phyloP scores from a whole-genome alignment of 2,888 invertebrate species.

The Cylindroiulus punctatus region DNA sequence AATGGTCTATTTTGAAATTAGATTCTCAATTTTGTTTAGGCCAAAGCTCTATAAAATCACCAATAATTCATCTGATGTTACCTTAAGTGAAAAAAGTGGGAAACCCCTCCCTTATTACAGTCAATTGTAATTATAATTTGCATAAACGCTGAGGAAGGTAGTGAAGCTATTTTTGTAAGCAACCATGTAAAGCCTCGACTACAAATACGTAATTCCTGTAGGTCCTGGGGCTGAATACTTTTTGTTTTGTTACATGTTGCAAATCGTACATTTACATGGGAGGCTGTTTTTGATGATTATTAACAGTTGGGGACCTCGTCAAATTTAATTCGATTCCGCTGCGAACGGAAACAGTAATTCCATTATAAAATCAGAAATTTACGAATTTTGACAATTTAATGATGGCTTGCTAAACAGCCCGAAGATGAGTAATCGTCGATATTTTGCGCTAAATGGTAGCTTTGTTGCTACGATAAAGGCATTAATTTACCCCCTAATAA shows the following conservation, averaged over 20 bases:
- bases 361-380: constrained; percentile 26
- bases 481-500: neutral
- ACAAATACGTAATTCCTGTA: neutral
- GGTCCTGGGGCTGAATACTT: neutral
- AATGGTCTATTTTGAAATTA: neutral
- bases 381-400: constrained; percentile 31
- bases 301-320: constrained; percentile 21
- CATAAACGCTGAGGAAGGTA: neutral
- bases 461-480: constrained; percentile 7
- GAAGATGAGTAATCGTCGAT: constrained; percentile 33
- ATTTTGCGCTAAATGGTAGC: constrained; percentile 31
- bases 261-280: constrained; percentile 1
- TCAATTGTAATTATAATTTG: neutral
- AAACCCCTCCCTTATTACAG: neutral
- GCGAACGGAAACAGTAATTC: constrained; percentile 31
- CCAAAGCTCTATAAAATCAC: neutral
- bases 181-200: neutral
- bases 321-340: neutral
- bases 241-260: neutral
- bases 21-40: neutral
- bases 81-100: neutral
- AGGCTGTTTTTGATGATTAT: neutral
- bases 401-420: constrained; percentile 28
- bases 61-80: neutral
- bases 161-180: neutral